Percentiles rank a stretch among this genome's conserved stretches.
Evolutionary conservation across 2,113 vertebrate species (phyloP).

Genomic region (Brachirus orientalis): DNA sequence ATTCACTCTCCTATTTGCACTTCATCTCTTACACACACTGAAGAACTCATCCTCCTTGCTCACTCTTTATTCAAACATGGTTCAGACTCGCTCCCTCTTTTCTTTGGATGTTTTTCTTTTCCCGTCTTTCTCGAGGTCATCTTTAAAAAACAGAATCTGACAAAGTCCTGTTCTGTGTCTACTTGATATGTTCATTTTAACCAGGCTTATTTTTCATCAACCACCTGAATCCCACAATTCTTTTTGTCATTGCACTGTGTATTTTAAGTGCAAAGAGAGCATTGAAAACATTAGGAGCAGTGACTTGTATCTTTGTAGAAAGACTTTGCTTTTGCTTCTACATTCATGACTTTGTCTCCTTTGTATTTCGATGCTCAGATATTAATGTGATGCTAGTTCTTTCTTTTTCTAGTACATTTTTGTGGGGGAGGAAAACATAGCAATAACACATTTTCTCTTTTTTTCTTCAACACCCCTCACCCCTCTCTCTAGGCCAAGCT

Average conservation of each 20-base stretch:
- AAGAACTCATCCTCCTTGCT: not conserved
- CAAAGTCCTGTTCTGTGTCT: slow-evolving; percentile 28
- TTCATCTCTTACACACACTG: slow-evolving; percentile 19
- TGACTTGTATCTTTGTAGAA: no score
- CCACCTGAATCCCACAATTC: not conserved
- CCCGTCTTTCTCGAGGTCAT: slow-evolving; percentile 17
- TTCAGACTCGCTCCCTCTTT: slow-evolving; percentile 12
- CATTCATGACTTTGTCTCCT: not conserved
- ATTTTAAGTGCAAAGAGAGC: not conserved
- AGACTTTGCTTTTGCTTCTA: not conserved
- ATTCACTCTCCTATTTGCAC: slow-evolving; percentile 26
- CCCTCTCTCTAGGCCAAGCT: slow-evolving; percentile 87
- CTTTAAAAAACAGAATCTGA: no score
- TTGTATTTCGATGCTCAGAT: no score
- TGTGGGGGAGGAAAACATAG: no score
- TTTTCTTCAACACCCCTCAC: not conserved
- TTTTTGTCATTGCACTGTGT: not conserved
- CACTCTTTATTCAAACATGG: slow-evolving; percentile 20
- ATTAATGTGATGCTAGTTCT: no score
- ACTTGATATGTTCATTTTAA: not conserved
- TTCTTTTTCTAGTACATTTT: no score
- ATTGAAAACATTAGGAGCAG: not conserved
- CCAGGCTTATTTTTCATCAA: not conserved
- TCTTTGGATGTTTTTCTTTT: slow-evolving; percentile 11
- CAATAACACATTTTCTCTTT: not conserved